Evolutionary conservation across 2,797 vertebrate species (phyloP).

Genomic region (Tragelaphus oryx): DNA sequence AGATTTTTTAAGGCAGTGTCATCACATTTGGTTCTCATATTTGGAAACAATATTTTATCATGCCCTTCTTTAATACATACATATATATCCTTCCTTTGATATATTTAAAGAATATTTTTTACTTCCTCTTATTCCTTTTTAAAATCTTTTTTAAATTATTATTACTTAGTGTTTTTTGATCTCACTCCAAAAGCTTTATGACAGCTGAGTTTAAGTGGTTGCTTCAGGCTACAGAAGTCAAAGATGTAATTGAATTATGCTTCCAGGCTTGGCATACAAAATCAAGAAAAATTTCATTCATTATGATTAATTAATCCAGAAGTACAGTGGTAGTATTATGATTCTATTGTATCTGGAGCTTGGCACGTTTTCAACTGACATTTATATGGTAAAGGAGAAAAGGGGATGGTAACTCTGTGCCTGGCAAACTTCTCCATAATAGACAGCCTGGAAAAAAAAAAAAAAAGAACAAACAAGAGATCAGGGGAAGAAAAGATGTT

Average conservation of each 20-base stretch:
- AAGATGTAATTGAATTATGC: conserved; percentile 68
- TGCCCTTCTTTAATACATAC: neutral
- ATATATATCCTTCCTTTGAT: conserved; percentile 1
- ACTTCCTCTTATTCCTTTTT: conserved; percentile 15
- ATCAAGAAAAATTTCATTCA: conserved; percentile 70
- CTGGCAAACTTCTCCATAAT: neutral
- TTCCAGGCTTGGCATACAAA: conserved; percentile 66
- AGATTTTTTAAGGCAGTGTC: neutral
- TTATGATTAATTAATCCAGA: conserved; percentile 70
- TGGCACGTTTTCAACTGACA: conserved; percentile 57
- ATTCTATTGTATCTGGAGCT: conserved; percentile 62
- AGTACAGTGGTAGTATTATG: conserved; percentile 67
- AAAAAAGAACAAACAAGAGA: neutral
- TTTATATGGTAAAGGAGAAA: conserved; percentile 39
- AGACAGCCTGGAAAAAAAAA: neutral
- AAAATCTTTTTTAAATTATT: neutral
- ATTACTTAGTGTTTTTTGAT: conserved; percentile 51
- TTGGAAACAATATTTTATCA: conserved; percentile 22
- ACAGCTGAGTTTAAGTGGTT: conserved; percentile 63
- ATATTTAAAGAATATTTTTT: conserved; percentile 35
- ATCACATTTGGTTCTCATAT: conserved; percentile 43
- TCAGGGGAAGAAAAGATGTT: neutral
- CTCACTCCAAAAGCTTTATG: conserved; percentile 60
- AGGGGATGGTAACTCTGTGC: neutral
- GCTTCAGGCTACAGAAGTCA: conserved; percentile 70